Conservation (phyloP, 2,113 vertebrate species). For the Sceloporus undulatus region DNA sequence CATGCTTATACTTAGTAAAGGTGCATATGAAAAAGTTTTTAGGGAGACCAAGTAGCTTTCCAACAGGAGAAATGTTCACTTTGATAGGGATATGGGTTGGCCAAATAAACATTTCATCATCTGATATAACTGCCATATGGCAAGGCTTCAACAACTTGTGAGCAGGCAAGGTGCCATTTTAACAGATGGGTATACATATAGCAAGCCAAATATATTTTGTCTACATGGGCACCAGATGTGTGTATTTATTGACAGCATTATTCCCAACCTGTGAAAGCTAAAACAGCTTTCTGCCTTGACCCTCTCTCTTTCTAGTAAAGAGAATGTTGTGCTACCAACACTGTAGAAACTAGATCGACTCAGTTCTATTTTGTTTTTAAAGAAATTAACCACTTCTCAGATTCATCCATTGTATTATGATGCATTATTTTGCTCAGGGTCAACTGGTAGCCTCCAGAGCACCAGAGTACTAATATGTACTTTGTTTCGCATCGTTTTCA, state of each 20-base stretch:
- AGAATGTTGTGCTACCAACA: not conserved
- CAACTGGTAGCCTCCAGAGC: no score
- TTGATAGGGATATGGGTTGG: slow-evolving; percentile 24
- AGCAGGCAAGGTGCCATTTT: slow-evolving; percentile 42
- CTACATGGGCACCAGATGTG: slow-evolving; percentile 45
- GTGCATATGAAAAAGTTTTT: not conserved
- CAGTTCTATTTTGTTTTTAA: not conserved
- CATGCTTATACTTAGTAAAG: not conserved
- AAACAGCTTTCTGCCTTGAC: slow-evolving; percentile 32
- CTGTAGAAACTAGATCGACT: not conserved
- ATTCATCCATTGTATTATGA: not conserved
- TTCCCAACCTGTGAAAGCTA: slow-evolving; percentile 35
- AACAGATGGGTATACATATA: slow-evolving; percentile 26
- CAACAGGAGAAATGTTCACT: slow-evolving; percentile 21
- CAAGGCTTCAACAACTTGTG: slow-evolving; percentile 32
- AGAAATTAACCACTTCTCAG: not conserved
- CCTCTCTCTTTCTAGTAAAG: not conserved
- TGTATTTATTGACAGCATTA: slow-evolving; percentile 32
- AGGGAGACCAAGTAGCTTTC: slow-evolving; percentile 4
- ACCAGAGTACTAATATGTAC: not conserved
- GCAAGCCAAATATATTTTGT: slow-evolving; percentile 44
- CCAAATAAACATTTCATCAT: slow-evolving; percentile 37
- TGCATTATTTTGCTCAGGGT: not conserved
- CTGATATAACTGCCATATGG: slow-evolving; percentile 42
- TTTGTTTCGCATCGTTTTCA: slow-evolving; percentile 7